A percentile compares a stretch with the other conserved stretches of the same genome.
Evolutionary conservation across 2,797 vertebrate species (phyloP).

Genomic region (Danio aesculapii): DNA sequence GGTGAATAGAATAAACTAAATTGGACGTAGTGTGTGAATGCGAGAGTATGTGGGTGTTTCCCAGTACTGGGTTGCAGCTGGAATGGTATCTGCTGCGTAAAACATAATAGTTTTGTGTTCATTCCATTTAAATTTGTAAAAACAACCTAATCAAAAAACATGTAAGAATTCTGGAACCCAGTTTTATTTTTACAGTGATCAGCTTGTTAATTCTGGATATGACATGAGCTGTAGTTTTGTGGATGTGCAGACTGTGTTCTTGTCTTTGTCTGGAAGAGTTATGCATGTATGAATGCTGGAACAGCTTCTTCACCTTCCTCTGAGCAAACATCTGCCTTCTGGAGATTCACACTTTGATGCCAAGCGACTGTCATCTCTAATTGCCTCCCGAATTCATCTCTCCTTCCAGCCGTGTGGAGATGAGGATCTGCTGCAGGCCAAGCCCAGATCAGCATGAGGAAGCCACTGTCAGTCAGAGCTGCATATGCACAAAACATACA

Average conservation of each 20-base stretch:
- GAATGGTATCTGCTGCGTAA: too few relatives aligned
- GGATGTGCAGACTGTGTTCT: neutral
- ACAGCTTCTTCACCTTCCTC: constrained; percentile 66
- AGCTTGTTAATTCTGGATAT: neutral
- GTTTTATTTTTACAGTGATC: neutral
- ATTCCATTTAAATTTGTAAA: too few relatives aligned
- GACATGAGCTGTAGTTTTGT: neutral
- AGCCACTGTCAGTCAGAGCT: too few relatives aligned
- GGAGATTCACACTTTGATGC: constrained; percentile 26
- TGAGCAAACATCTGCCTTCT: constrained; percentile 2
- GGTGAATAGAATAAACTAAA: too few relatives aligned
- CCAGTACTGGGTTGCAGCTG: too few relatives aligned
- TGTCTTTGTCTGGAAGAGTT: constrained; percentile 31
- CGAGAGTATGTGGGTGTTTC: too few relatives aligned
- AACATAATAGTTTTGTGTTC: too few relatives aligned
- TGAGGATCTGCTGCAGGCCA: constrained; percentile 34
- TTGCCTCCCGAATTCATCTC: constrained; percentile 74
- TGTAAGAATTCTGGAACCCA: too few relatives aligned
- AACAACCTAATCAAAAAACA: too few relatives aligned
- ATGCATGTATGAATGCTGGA: constrained; percentile 52
- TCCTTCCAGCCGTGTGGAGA: constrained; percentile 31
- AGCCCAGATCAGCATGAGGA: too few relatives aligned
- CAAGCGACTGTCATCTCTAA: constrained; percentile 72
- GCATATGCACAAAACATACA: too few relatives aligned
- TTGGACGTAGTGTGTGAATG: too few relatives aligned